phyloP scores from a whole-genome alignment of 2,797 vertebrate species.

The Ptychobarbus kaznakovi region DNA sequence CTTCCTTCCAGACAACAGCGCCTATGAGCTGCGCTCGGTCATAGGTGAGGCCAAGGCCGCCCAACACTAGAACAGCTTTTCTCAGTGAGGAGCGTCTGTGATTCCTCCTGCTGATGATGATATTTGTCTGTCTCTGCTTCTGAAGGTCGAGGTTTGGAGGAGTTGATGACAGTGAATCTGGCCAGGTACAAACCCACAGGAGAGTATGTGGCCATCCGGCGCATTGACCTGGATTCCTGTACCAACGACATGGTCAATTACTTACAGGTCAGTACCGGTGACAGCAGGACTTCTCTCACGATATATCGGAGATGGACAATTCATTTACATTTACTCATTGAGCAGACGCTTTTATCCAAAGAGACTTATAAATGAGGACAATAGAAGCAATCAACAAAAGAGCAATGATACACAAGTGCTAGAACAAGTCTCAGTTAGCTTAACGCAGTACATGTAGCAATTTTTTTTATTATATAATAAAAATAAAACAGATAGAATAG shows the following conservation, averaged over 20 bases:
- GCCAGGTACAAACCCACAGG: slow-evolving; percentile 89
- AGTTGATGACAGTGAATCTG: slow-evolving; percentile 94
- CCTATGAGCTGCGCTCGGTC: slow-evolving; percentile 88
- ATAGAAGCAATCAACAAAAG: no score
- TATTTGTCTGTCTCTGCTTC: slow-evolving; percentile 33
- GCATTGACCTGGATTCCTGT: slow-evolving; percentile 93
- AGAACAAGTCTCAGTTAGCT: no score
- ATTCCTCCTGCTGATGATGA: not conserved
- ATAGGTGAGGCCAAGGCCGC: slow-evolving; percentile 79
- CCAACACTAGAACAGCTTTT: not conserved
- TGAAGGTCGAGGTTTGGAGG: slow-evolving; percentile 91
- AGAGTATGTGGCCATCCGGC: slow-evolving; percentile 89
- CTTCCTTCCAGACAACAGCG: slow-evolving; percentile 89
- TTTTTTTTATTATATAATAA: no score
- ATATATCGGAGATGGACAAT: not conserved
- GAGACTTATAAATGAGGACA: no score
- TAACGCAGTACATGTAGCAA: no score
- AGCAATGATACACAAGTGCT: no score
- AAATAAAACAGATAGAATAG: no score
- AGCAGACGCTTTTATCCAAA: no score
- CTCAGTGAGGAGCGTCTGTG: not conserved
- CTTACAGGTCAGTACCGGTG: slow-evolving; percentile 85
- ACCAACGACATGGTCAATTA: slow-evolving; percentile 97
- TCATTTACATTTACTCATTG: no score
- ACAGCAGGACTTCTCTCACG: not conserved